These are phyloP conservation scores for Mallotus villosus DNA, from an alignment of 2,797 vertebrate species.

Conservation along the genomic window DNA sequence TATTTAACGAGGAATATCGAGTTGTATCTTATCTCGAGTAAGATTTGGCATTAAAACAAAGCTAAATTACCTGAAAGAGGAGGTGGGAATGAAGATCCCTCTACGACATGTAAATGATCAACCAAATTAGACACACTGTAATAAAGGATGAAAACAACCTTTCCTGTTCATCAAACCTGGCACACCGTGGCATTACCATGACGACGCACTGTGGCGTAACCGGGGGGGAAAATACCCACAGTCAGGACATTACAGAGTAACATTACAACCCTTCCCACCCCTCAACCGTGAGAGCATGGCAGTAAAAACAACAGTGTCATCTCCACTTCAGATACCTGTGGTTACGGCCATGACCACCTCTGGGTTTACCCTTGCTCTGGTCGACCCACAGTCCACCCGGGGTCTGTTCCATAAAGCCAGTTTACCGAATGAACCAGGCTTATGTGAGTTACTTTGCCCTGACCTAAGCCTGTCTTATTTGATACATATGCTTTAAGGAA, in stretches of 20 bases:
- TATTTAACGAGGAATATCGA: constrained; percentile 7
- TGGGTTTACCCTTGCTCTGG: background rate
- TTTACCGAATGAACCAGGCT: too few relatives aligned
- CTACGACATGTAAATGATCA: background rate
- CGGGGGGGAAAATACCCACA: constrained; percentile 35
- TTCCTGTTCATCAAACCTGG: constrained; percentile 43
- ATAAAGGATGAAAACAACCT: constrained; percentile 22
- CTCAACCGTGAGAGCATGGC: constrained; percentile 9
- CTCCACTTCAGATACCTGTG: constrained; percentile 26
- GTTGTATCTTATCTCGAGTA: background rate
- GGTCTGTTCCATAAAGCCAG: too few relatives aligned
- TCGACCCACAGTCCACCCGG: constrained; percentile 6
- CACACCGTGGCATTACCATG: constrained; percentile 19
- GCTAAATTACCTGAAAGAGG: too few relatives aligned
- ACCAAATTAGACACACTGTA: background rate
- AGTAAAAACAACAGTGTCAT: constrained; percentile 1
- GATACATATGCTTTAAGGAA: too few relatives aligned
- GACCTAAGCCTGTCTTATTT: too few relatives aligned
- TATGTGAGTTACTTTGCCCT: too few relatives aligned
- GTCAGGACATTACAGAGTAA: constrained; percentile 51
- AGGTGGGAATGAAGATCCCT: background rate
- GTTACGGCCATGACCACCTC: constrained; percentile 21
- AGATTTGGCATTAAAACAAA: background rate
- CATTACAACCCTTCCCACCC: constrained; percentile 17
- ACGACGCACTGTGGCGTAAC: constrained; percentile 28